Conservation (phyloP, 2,797 vertebrate genomes). For the Emys orbicularis region DNA sequence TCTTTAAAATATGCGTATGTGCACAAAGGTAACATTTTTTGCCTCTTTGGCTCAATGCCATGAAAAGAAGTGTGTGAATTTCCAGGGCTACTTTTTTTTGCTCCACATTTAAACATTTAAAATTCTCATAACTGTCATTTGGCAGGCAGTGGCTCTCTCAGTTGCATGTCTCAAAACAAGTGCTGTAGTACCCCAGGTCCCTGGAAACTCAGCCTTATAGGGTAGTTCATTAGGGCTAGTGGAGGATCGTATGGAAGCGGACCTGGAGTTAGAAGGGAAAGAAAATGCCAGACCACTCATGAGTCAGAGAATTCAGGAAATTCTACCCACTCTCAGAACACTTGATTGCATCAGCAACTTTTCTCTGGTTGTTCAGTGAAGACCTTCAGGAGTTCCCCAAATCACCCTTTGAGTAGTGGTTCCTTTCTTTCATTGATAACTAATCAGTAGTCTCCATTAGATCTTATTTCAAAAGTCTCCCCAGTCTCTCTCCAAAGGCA, state of each 20-base stretch:
- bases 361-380: background rate
- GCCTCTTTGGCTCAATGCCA: background rate
- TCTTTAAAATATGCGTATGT: background rate
- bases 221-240: background rate
- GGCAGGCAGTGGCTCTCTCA: background rate
- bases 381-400: background rate
- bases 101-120: background rate
- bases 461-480: background rate
- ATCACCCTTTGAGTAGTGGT: background rate
- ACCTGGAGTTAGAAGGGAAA: background rate
- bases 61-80: background rate
- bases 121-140: background rate
- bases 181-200: background rate
- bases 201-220: background rate
- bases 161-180: background rate
- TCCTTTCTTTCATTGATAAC: background rate
- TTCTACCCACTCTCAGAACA: background rate
- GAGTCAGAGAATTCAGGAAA: background rate
- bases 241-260: background rate
- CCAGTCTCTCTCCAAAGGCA: background rate
- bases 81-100: background rate
- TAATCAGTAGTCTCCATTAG: background rate
- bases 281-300: background rate
- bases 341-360: background rate
- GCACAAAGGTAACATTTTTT: background rate